Evolutionary conservation across 2,797 vertebrate genomes (phyloP), one percentile per base, ranked within the genome.

Genomic region (Thripadectes ignobilis): DNA sequence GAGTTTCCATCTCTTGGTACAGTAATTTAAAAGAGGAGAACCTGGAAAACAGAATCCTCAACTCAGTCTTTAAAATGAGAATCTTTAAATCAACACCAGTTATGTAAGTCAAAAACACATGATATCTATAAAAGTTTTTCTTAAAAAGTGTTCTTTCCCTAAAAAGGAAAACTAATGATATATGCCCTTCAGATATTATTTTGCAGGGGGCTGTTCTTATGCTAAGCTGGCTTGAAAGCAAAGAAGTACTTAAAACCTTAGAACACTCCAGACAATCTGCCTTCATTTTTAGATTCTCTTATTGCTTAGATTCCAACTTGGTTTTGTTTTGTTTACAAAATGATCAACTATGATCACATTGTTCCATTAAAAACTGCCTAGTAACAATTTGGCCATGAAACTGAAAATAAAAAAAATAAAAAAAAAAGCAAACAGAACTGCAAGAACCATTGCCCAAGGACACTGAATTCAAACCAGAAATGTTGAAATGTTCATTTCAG

Each of bases 1-100:
- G 90, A 85, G 45, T 87, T 96, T 97, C 78, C 89, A 85, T 97
- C 95, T 93, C 86, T 62, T 95, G 69, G 51, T 82, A 92, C 30
- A 90, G 66, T 86, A 77, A 88, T 85, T 89, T 92, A 91, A 95
- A 96, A 61, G n/a, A 83, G 22, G 63, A 69, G 54, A 78, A 85
- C 51, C 13, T 72, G 23, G 65, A 32, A 80, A 84, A 80, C 51
- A 91, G 41, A 72, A 94, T 45, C 55, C 77, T 88, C 89, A 96
- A 97, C 92, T 77, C 82, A 92, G 72, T 78, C 45, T 59, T 84
- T 73, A 58, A 94, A 92, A 90, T 71, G 32, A 45, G 39, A 67
- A 43, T 22, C 20, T 54, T 75, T 86, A 80, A 62, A 89, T 94
- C 93, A 96, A 96, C 77, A 93, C 26, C 87, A 72, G 14, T 24